phyloP scores from a whole-genome alignment of 2,113 vertebrate genomes.

The Geococcyx californianus region DNA sequence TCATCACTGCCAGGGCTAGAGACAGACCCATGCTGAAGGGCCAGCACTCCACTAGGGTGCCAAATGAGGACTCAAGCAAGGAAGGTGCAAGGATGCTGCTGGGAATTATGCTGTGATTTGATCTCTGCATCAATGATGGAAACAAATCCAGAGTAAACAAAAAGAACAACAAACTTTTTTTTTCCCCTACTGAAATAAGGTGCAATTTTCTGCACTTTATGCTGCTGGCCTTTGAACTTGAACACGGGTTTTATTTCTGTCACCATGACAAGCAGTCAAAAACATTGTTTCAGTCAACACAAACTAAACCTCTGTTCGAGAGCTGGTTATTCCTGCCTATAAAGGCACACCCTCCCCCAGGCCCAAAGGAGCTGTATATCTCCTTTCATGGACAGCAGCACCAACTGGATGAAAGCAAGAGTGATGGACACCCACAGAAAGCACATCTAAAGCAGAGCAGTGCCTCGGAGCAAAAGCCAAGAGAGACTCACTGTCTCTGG shows the following conservation, averaged over 20 bases:
- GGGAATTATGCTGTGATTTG: not conserved
- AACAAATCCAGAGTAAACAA: not conserved
- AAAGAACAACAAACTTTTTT: not conserved
- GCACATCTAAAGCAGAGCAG: not conserved
- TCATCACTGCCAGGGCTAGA: not conserved
- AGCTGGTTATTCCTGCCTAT: constrained; percentile 5
- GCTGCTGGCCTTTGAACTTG: not conserved
- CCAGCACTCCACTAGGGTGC: rapidly evolving
- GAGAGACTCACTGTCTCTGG: not conserved
- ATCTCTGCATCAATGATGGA: not conserved
- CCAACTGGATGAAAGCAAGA: not conserved
- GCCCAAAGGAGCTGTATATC: not conserved
- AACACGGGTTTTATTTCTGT: not conserved
- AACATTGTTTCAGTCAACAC: not conserved
- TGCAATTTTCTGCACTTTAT: not conserved
- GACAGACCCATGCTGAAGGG: not conserved
- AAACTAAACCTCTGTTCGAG: not conserved
- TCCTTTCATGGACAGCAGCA: not conserved
- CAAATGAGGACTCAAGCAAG: rapidly evolving
- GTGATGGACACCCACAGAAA: not conserved
- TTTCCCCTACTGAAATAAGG: not conserved
- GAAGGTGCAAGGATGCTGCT: not conserved
- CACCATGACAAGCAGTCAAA: not conserved
- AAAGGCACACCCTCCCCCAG: not conserved
- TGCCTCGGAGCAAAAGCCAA: not conserved